A percentile compares a stretch with the other conserved stretches of the same genome.
These are phyloP conservation scores for Plebejus melissa DNA, from an alignment of 2,888 invertebrate genomes.

Conservation along the genomic window DNA sequence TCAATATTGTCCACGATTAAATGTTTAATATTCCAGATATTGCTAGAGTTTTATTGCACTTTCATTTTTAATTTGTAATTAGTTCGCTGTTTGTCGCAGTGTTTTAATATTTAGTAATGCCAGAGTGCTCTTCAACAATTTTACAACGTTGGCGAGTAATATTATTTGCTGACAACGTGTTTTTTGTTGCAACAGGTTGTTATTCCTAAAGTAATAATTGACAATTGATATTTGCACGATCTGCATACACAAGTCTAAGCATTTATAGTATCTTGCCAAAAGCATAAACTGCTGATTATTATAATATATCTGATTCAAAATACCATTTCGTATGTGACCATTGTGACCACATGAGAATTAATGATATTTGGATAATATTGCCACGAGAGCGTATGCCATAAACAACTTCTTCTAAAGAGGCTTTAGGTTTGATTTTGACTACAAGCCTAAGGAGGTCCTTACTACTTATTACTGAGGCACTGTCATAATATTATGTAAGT, in stretches of 20 bases:
- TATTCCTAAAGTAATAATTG: too few relatives aligned
- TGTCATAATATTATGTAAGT: not conserved
- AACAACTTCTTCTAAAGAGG: too few relatives aligned
- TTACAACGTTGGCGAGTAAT: not conserved
- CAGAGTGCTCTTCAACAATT: not conserved
- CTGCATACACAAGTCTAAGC: too few relatives aligned
- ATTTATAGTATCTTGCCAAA: too few relatives aligned
- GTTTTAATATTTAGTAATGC: not conserved
- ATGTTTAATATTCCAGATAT: not conserved
- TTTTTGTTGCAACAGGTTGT: not conserved
- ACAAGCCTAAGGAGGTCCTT: not conserved
- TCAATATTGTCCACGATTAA: not conserved
- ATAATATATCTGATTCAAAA: too few relatives aligned
- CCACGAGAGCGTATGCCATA: too few relatives aligned
- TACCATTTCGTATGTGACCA: too few relatives aligned
- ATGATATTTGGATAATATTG: too few relatives aligned
- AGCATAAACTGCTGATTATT: too few relatives aligned
- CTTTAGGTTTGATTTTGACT: too few relatives aligned
- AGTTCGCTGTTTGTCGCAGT: not conserved
- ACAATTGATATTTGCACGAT: too few relatives aligned
- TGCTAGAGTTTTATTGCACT: not conserved
- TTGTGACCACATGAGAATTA: not conserved
- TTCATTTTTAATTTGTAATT: not conserved
- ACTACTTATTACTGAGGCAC: not conserved
- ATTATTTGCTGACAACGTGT: not conserved